Evolutionary conservation across 2,113 vertebrate species (phyloP).

Genomic region (Tetrao urogallus): DNA sequence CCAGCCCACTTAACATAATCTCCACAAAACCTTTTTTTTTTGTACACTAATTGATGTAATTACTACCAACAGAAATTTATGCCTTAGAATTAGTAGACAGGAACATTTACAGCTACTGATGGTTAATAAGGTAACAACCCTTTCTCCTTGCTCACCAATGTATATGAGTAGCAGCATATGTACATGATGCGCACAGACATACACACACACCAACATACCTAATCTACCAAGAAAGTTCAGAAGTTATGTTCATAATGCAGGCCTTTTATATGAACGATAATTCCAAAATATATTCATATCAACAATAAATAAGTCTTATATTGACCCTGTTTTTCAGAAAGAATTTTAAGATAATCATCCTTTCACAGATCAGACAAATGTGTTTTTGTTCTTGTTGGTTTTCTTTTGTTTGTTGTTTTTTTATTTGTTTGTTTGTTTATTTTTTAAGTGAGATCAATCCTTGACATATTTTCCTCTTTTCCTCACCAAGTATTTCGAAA

Average conservation of each 20-base stretch:
- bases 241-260: background rate
- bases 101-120: background rate
- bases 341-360: background rate
- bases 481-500: background rate
- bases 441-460: background rate
- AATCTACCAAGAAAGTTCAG: background rate
- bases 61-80: background rate
- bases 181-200: fast-evolving
- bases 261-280: background rate
- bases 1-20: background rate
- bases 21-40: background rate
- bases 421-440: no score
- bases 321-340: background rate
- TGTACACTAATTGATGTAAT: background rate
- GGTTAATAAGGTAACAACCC: background rate
- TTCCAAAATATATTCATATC: background rate
- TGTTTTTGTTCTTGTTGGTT: no score
- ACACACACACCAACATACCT: background rate
- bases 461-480: background rate
- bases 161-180: fast-evolving
- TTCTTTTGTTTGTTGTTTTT: background rate
- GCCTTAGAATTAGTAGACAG: background rate
- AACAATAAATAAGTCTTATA: background rate
- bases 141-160: background rate
- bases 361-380: background rate